phyloP scores from a whole-genome alignment of 2,113 vertebrate genomes.

The Dipodomys ordii region DNA sequence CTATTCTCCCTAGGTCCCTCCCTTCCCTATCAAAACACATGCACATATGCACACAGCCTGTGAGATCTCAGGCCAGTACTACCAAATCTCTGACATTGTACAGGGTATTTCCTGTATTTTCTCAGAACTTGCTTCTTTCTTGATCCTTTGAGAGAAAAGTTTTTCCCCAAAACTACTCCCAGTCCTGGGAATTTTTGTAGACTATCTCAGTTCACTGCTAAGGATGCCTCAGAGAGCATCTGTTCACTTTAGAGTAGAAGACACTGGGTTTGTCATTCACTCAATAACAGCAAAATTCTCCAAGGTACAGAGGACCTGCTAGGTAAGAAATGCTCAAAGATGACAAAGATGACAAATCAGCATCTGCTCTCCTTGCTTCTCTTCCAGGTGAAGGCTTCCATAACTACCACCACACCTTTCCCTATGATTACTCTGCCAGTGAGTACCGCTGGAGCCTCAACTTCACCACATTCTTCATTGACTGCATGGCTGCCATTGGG shows the following conservation, averaged over 20 bases:
- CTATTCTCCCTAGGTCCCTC: not conserved
- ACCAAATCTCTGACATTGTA: not conserved
- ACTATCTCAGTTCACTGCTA: not conserved
- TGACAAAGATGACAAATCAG: not conserved
- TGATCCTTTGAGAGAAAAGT: not conserved
- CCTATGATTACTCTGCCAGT: slow-evolving; percentile 95
- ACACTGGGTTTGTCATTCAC: not conserved
- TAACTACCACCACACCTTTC: slow-evolving; percentile 98
- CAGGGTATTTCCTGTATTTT: not conserved
- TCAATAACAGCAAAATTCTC: not conserved
- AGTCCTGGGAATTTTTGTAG: too few relatives aligned
- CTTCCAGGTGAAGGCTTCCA: slow-evolving; percentile 97
- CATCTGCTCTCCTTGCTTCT: not conserved
- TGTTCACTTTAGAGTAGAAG: slow-evolving; percentile 29
- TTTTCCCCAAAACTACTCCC: not conserved
- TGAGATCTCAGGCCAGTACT: not conserved
- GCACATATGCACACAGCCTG: not conserved
- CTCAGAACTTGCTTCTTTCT: not conserved
- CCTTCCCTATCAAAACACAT: too few relatives aligned
- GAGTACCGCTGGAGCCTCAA: slow-evolving; percentile 95
- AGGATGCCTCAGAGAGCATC: not conserved
- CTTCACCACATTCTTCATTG: slow-evolving; percentile 96
- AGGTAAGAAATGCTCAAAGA: not conserved
- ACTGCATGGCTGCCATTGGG: slow-evolving; percentile 93
- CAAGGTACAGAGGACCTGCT: not conserved